These are phyloP conservation scores for Drosophila prosaltans DNA, from an alignment of 1,140 invertebrate species.

Conservation along the genomic window DNA sequence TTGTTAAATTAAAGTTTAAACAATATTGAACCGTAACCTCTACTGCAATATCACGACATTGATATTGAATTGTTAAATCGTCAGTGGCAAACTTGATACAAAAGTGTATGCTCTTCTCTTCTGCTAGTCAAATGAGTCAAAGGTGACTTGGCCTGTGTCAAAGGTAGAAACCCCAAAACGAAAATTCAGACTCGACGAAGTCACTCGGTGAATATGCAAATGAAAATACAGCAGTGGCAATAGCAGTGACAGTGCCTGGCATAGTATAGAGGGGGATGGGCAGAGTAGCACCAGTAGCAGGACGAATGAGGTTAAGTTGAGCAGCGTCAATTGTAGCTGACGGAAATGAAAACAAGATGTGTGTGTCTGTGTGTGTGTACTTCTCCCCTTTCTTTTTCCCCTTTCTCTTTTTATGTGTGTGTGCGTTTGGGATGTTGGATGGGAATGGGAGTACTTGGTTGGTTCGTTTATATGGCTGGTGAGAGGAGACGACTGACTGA, in stretches of 20 bases:
- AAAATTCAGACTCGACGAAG: slow-evolving; percentile 45
- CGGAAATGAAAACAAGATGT: slow-evolving; percentile 81
- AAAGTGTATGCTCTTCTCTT: slow-evolving; percentile 2
- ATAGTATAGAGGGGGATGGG: not conserved
- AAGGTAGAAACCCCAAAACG: slow-evolving; percentile 56
- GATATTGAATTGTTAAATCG: no score
- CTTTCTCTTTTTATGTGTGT: not conserved
- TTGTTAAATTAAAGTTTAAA: not conserved
- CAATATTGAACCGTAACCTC: not conserved
- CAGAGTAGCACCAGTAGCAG: slow-evolving; percentile 27
- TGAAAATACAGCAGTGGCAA: slow-evolving; percentile 65
- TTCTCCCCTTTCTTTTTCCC: not conserved
- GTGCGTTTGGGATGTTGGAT: not conserved
- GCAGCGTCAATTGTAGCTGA: slow-evolving; percentile 81
- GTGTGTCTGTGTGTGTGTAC: slow-evolving; percentile 28
- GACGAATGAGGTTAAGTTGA: slow-evolving; percentile 81
- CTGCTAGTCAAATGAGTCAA: slow-evolving; percentile 7
- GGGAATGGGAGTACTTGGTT: slow-evolving; percentile 14
- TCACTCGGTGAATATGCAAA: slow-evolving; percentile 71
- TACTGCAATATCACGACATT: no score
- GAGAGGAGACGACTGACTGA: not conserved
- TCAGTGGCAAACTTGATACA: not conserved
- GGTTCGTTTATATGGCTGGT: no score
- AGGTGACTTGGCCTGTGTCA: slow-evolving; percentile 35
- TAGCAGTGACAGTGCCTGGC: slow-evolving; percentile 13